Conservation (phyloP, 2,797 vertebrate genomes). For the Merluccius polli region DNA sequence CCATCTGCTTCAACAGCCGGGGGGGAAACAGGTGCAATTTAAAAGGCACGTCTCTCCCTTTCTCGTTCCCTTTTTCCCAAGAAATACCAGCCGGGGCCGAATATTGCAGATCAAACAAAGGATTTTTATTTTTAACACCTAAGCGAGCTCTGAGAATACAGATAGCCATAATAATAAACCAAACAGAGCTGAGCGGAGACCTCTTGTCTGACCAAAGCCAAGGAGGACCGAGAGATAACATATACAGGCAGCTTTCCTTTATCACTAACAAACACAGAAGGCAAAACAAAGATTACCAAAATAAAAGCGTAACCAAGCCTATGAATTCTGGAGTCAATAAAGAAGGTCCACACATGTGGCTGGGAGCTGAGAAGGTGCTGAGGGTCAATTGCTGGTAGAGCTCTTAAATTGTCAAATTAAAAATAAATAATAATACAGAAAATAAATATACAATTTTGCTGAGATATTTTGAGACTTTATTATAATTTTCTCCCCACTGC, state of each 20-base stretch:
- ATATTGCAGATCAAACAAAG: slow-evolving; percentile 1
- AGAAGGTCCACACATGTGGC: not conserved
- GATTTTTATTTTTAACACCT: not conserved
- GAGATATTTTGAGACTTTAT: slow-evolving; percentile 62
- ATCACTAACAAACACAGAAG: not conserved
- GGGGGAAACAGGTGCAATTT: not conserved
- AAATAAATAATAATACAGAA: slow-evolving; percentile 52
- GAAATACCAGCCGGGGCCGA: not conserved
- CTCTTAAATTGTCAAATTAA: slow-evolving; percentile 14
- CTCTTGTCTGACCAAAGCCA: not conserved
- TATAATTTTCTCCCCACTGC: slow-evolving; percentile 53
- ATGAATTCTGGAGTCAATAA: slow-evolving; percentile 15
- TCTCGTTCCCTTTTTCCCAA: not conserved
- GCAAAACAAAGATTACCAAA: not conserved
- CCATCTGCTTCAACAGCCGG: not conserved
- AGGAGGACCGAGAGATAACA: not conserved
- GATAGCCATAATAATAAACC: not conserved
- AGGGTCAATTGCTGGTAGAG: not conserved
- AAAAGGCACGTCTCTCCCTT: not conserved
- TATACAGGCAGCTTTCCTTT: not conserved
- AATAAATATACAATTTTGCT: slow-evolving; percentile 57
- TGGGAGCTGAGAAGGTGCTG: not conserved
- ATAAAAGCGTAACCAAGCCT: not conserved
- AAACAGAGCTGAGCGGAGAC: not conserved
- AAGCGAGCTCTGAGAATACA: not conserved